Percentiles rank a stretch among this genome's conserved stretches.
Evolutionary conservation across 2,888 invertebrate genomes (phyloP).

Genomic region (Pristionchus japonicus): DNA sequence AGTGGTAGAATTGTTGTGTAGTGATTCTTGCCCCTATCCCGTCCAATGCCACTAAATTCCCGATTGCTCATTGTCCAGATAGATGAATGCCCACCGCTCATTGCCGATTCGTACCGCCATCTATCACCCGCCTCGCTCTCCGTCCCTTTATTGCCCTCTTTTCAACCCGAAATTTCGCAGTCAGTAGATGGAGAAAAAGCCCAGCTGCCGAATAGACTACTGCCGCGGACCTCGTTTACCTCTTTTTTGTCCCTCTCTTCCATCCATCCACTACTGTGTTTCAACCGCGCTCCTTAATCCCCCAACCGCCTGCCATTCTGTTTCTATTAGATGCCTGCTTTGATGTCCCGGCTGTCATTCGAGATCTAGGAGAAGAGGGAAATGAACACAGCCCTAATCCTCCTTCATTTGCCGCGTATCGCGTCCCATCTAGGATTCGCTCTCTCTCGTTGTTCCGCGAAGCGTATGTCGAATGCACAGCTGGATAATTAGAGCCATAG

Average conservation of each 20-base stretch:
- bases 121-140: neutral
- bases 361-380: too few relatives aligned
- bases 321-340: too few relatives aligned
- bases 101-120: neutral
- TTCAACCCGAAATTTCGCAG: slow-evolving; percentile 6
- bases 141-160: neutral
- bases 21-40: too few relatives aligned
- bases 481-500: neutral
- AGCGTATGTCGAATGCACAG: neutral
- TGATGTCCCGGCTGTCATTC: too few relatives aligned
- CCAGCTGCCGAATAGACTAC: neutral
- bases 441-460: neutral
- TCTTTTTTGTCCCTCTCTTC: neutral
- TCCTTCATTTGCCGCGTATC: neutral
- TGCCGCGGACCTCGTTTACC: slow-evolving; percentile 4
- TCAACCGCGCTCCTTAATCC: neutral
- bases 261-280: neutral
- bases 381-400: too few relatives aligned
- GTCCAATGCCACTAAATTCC: too few relatives aligned
- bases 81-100: neutral
- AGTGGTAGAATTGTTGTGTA: neutral
- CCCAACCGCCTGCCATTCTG: neutral
- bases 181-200: neutral
- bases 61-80: neutral
- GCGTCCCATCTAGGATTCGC: neutral